A percentile compares a stretch with the other conserved stretches of the same genome.
phyloP scores from a whole-genome alignment of 2,113 vertebrate genomes.

The Poeciliopsis occidentalis region DNA sequence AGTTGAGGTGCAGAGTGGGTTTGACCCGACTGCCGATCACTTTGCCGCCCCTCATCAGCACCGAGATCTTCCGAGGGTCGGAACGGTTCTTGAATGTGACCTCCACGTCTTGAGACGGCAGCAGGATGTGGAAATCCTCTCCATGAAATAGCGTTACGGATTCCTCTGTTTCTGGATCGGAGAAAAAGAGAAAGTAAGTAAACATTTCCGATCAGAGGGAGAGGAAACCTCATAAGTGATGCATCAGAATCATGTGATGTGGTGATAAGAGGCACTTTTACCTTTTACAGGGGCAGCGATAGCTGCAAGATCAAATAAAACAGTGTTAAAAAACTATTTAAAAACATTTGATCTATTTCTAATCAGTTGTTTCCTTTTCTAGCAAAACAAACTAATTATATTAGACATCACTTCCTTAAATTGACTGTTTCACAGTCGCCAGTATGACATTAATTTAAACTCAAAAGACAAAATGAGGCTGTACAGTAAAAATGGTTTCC shows the following conservation, averaged over 20 bases:
- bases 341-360: background rate
- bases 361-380: background rate
- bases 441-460: background rate
- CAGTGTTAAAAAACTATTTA: background rate
- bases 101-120: slow-evolving; percentile 43
- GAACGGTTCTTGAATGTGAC: slow-evolving; percentile 63
- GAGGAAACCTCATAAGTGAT: background rate
- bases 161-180: slow-evolving; percentile 38
- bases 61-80: slow-evolving; percentile 1
- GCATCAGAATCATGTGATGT: background rate
- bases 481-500: background rate
- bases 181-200: background rate
- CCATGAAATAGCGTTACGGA: slow-evolving; percentile 58
- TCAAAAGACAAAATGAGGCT: background rate
- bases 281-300: slow-evolving; percentile 64
- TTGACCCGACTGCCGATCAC: slow-evolving; percentile 52
- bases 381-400: background rate
- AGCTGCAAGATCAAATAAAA: slow-evolving; percentile 49
- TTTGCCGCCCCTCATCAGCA: slow-evolving; percentile 57
- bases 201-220: background rate
- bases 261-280: slow-evolving; percentile 39
- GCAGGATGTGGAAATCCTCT: slow-evolving; percentile 75
- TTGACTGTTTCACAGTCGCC: background rate
- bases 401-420: background rate
- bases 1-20: slow-evolving; percentile 52